A percentile compares a stretch with the other conserved stretches of the same genome.
Conservation (phyloP, 1,140 invertebrate species). For the Meloidogyne exigua region DNA sequence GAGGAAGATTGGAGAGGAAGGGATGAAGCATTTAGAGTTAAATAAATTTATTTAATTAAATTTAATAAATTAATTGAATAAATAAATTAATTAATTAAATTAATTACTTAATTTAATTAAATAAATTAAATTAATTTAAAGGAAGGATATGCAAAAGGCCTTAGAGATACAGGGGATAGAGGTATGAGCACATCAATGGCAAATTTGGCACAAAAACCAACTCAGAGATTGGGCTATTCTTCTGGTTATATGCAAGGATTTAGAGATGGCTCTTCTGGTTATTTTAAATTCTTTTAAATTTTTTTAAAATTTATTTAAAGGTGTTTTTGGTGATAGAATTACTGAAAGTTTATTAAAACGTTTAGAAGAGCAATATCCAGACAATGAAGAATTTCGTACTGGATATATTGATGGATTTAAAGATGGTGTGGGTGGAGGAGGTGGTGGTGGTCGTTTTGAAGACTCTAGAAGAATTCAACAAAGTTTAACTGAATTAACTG, state of each 20-base stretch:
- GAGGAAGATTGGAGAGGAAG: slow-evolving; percentile 54
- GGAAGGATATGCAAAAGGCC: slow-evolving; percentile 60
- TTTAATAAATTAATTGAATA: neutral
- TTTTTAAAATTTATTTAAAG: neutral
- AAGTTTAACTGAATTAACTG: slow-evolving; percentile 61
- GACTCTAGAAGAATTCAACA: slow-evolving; percentile 57
- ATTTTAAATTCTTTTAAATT: no score
- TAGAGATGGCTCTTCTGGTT: slow-evolving; percentile 56
- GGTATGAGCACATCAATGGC: slow-evolving; percentile 63
- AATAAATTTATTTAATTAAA: neutral
- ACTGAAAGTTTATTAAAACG: slow-evolving; percentile 54
- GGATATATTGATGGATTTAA: slow-evolving; percentile 64
- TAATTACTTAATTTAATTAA: no score
- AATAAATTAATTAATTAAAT: neutral
- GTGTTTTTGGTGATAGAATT: slow-evolving; percentile 59
- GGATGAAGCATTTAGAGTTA: slow-evolving; percentile 48
- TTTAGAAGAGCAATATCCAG: slow-evolving; percentile 61
- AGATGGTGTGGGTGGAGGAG: slow-evolving; percentile 51
- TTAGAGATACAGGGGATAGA: slow-evolving; percentile 55
- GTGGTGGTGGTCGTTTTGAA: slow-evolving; percentile 45
- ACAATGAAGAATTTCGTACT: slow-evolving; percentile 62
- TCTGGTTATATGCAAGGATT: slow-evolving; percentile 64
- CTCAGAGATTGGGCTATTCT: slow-evolving; percentile 54
- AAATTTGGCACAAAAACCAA: slow-evolving; percentile 55
- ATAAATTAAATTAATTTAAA: slow-evolving; percentile 15